Conservation (phyloP, 2,797 vertebrate genomes). For the Acanthis flammea region DNA sequence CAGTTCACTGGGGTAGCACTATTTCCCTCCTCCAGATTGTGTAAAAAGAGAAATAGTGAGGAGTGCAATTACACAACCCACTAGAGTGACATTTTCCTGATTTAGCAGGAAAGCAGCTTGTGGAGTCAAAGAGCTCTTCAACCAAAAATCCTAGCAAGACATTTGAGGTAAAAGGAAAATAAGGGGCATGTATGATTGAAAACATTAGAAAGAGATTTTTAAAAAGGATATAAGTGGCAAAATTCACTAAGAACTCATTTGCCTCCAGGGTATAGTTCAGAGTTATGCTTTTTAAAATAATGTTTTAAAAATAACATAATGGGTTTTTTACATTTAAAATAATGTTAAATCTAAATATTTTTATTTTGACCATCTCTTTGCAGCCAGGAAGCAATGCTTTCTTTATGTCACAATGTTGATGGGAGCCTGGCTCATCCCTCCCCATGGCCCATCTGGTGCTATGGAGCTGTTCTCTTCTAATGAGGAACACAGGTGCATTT, state of each 20-base stretch:
- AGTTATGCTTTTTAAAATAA: background rate
- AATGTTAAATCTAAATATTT: background rate
- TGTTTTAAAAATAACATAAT: background rate
- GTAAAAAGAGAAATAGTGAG: background rate
- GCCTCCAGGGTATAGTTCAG: background rate
- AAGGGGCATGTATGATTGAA: background rate
- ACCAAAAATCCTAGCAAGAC: background rate
- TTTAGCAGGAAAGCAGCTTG: background rate
- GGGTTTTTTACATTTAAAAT: background rate
- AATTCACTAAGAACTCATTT: background rate
- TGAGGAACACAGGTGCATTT: background rate
- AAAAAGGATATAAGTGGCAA: background rate
- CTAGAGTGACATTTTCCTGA: background rate
- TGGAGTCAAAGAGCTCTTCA: background rate
- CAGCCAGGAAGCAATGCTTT: background rate
- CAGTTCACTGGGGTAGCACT: background rate
- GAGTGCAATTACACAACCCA: background rate
- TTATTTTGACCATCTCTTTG: background rate
- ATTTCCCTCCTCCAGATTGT: background rate
- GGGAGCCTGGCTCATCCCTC: background rate
- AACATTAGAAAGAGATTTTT: background rate
- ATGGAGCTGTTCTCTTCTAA: background rate
- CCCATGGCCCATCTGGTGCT: background rate
- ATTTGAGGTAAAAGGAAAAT: background rate
- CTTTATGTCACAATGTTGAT: background rate